phyloP scores from a whole-genome alignment of 2,113 vertebrate genomes.

The Channa maculata region DNA sequence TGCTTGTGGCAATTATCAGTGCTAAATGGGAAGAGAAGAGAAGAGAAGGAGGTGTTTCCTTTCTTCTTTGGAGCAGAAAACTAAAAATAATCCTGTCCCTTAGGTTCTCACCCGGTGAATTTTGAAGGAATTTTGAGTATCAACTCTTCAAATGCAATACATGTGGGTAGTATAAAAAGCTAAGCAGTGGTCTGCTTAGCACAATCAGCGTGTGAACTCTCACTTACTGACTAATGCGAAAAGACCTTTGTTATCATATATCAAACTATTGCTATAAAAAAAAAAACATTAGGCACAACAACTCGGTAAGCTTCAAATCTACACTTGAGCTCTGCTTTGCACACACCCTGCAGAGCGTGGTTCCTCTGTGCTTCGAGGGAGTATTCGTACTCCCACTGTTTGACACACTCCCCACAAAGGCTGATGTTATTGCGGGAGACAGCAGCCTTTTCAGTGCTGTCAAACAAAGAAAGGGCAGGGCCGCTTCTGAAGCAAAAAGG shows the following conservation, averaged over 20 bases:
- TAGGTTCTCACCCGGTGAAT: conserved; percentile 20
- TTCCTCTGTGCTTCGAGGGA: conserved; percentile 20
- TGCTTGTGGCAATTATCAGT: conserved; percentile 44
- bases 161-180: neutral
- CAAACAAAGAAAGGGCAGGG: conserved; percentile 59
- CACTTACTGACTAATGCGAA: neutral
- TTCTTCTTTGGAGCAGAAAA: conserved; percentile 40
- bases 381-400: conserved; percentile 46
- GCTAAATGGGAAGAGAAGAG: conserved; percentile 14
- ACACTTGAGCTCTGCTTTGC: conserved; percentile 18
- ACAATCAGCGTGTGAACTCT: neutral
- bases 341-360: conserved; percentile 32
- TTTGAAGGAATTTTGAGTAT: conserved; percentile 20
- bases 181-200: neutral
- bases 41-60: conserved; percentile 24
- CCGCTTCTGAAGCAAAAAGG: conserved; percentile 15
- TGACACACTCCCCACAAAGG: conserved; percentile 47
- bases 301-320: neutral
- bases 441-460: conserved; percentile 64
- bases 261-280: neutral
- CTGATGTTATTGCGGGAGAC: conserved; percentile 67
- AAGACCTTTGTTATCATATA: neutral
- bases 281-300: conserved; percentile 15
- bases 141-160: conserved; percentile 20
- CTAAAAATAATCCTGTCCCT: conserved; percentile 50